phyloP scores from a whole-genome alignment of 2,113 vertebrate species.

The Hystrix brachyura region DNA sequence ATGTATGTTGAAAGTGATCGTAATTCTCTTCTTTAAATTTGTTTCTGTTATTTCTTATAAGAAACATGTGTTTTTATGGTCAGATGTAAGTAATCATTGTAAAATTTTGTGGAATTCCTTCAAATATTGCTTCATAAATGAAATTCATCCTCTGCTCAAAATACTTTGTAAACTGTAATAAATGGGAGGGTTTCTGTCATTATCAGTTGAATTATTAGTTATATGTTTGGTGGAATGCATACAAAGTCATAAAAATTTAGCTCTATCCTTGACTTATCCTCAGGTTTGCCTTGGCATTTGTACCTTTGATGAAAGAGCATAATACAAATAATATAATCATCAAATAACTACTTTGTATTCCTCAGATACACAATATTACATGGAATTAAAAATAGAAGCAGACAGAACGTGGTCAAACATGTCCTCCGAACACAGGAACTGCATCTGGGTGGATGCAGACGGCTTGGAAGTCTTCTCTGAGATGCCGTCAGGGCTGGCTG shows the following conservation, averaged over 20 bases:
- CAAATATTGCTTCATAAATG: slow-evolving; percentile 54
- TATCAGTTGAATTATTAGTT: neutral
- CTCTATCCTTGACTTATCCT: neutral
- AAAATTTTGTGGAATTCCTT: slow-evolving; percentile 60
- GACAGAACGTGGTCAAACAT: neutral
- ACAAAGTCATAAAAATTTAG: slow-evolving; percentile 9
- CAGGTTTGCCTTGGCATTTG: neutral
- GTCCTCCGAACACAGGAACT: neutral
- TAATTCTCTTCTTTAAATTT: slow-evolving; percentile 59
- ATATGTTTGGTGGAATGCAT: neutral
- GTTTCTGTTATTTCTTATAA: slow-evolving; percentile 47
- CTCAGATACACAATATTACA: neutral
- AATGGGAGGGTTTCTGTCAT: neutral
- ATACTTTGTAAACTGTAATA: neutral
- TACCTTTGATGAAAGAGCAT: neutral
- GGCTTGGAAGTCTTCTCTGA: neutral
- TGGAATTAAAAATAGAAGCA: slow-evolving; percentile 10
- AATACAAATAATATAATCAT: slow-evolving; percentile 18
- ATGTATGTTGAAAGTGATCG: slow-evolving; percentile 7
- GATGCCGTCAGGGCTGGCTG: neutral
- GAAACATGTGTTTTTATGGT: slow-evolving; percentile 52
- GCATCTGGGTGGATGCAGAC: neutral
- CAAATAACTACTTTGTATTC: neutral
- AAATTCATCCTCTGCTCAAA: slow-evolving; percentile 42
- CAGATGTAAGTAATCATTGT: neutral